Evolutionary conservation across 2,888 invertebrate species (phyloP).

Genomic region (Scaptomyza parva): DNA sequence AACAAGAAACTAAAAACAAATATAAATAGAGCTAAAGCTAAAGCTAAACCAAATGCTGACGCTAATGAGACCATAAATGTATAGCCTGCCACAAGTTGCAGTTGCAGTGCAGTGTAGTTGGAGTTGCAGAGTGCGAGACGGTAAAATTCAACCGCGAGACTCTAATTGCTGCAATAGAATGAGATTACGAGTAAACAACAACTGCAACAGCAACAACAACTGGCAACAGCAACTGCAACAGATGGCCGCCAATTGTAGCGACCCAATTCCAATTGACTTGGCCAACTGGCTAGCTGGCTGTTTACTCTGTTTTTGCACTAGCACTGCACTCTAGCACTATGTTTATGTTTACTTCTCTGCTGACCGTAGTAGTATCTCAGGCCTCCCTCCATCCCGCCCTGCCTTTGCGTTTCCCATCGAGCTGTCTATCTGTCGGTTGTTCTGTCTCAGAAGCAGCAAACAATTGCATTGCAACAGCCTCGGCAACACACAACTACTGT

Average conservation of each 20-base stretch:
- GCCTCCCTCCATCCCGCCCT: slow-evolving; percentile 12
- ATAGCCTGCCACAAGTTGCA: slow-evolving; percentile 49
- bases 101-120: slow-evolving; percentile 20
- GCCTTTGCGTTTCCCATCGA: slow-evolving; percentile 26
- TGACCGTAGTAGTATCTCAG: slow-evolving; percentile 35
- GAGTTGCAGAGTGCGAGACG: slow-evolving; percentile 26
- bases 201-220: slow-evolving; percentile 28
- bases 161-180: slow-evolving; percentile 76
- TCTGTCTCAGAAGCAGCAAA: slow-evolving; percentile 28
- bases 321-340: slow-evolving; percentile 59
- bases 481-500: slow-evolving; percentile 57
- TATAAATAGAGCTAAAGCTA: slow-evolving; percentile 13
- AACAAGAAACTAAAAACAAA: slow-evolving; percentile 6
- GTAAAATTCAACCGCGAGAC: slow-evolving; percentile 47
- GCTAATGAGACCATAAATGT: slow-evolving; percentile 75
- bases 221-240: slow-evolving; percentile 52
- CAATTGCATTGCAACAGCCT: slow-evolving; percentile 63
- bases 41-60: slow-evolving; percentile 54
- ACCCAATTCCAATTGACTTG: slow-evolving; percentile 68
- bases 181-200: slow-evolving; percentile 59
- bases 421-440: slow-evolving; percentile 28
- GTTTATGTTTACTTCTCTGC: slow-evolving; percentile 65
- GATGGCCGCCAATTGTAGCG: slow-evolving; percentile 70
- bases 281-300: slow-evolving; percentile 51
- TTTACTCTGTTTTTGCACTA: slow-evolving; percentile 67